Percentiles rank a stretch among this genome's conserved stretches.
Conservation (phyloP, 1,140 invertebrate species). For the Acromyrmex echinatior region DNA sequence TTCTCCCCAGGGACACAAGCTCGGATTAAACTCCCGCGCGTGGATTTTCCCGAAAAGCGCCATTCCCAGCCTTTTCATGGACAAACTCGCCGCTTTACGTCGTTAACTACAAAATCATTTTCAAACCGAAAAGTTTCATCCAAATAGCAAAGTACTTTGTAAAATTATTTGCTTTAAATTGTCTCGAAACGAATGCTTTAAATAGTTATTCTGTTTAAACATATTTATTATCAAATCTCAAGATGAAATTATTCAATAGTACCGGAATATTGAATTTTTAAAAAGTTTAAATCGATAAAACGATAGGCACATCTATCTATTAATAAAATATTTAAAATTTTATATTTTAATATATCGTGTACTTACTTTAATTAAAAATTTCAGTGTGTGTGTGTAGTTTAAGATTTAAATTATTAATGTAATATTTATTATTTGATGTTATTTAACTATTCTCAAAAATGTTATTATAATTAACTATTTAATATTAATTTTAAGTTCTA, state of each 20-base stretch:
- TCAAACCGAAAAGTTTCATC: not conserved
- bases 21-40: constrained; percentile 31
- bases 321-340: constrained; percentile 3
- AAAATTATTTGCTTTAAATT: constrained; percentile 19
- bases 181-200: not conserved
- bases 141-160: not conserved
- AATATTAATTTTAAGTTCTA: not conserved
- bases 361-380: constrained; percentile 3
- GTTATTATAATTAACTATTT: not conserved
- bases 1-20: not conserved
- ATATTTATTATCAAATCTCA: not conserved
- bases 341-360: not conserved
- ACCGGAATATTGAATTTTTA: not conserved
- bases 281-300: not conserved
- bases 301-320: not conserved
- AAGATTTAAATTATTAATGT: not conserved
- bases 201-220: not conserved
- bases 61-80: constrained; percentile 19
- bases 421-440: not conserved
- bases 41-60: constrained; percentile 25
- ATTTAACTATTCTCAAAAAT: not conserved
- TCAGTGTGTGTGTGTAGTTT: not conserved
- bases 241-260: not conserved
- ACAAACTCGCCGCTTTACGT: constrained; percentile 11
- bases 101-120: constrained; percentile 39